Percentiles rank a stretch among this genome's conserved stretches.
Conservation (phyloP, 2,113 vertebrate species). For the Neotragus pygmaeus region DNA sequence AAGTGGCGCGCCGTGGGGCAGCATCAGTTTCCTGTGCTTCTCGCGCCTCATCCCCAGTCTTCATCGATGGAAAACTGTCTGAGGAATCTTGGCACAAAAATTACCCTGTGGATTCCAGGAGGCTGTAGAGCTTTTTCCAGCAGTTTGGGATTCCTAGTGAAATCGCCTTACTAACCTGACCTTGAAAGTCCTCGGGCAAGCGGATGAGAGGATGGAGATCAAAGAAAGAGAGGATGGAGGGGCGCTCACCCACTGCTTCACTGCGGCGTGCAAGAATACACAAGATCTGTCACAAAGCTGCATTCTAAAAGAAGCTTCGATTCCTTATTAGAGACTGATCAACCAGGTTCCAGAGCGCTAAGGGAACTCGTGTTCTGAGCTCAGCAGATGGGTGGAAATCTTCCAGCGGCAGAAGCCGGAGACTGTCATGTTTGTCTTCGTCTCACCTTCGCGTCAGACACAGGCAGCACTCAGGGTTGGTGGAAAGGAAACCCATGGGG, state of each 20-base stretch:
- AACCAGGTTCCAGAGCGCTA: not conserved
- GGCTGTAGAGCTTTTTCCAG: not conserved
- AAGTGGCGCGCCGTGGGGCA: too few species aligned
- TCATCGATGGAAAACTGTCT: not conserved
- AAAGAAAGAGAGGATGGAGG: not conserved
- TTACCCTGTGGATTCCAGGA: not conserved
- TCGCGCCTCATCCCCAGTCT: not conserved
- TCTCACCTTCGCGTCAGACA: not conserved
- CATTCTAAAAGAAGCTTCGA: not conserved
- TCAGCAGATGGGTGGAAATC: too few species aligned
- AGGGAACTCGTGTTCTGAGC: not conserved
- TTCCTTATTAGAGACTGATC: not conserved
- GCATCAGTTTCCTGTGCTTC: not conserved
- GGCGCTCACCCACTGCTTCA: not conserved
- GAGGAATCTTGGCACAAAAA: not conserved
- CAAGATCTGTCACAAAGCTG: not conserved
- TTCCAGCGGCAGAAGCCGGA: not conserved
- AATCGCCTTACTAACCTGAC: not conserved
- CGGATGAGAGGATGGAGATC: fast-evolving
- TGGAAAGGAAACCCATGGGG: not conserved
- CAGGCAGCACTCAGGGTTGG: not conserved
- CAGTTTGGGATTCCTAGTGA: not conserved
- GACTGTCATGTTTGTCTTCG: not conserved
- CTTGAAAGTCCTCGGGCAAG: not conserved
- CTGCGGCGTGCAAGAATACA: fast-evolving